These are phyloP conservation scores for Drosophila hydei DNA, from an alignment of 1,140 invertebrate species.

Conservation along the genomic window DNA sequence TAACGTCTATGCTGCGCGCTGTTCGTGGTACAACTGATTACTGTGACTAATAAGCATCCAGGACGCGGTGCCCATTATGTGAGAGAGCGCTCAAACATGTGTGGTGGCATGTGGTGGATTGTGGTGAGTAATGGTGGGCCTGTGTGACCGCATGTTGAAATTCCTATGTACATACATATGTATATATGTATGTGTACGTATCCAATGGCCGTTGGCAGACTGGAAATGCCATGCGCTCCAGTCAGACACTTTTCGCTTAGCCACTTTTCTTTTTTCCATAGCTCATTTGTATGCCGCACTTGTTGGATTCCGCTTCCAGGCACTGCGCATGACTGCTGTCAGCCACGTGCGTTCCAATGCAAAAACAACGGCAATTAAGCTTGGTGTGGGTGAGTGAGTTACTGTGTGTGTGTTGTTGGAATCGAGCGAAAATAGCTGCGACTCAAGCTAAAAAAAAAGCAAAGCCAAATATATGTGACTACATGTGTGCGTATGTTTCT, in stretches of 20 bases:
- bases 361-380: background rate
- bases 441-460: slow-evolving; percentile 14
- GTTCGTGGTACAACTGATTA: slow-evolving; percentile 66
- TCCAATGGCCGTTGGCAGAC: slow-evolving; percentile 2
- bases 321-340: slow-evolving; percentile 58
- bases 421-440: slow-evolving; percentile 19
- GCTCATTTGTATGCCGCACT: slow-evolving; percentile 70
- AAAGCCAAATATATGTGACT: slow-evolving; percentile 13
- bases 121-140: slow-evolving; percentile 21
- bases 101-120: slow-evolving; percentile 23
- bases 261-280: slow-evolving; percentile 10
- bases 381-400: background rate
- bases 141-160: slow-evolving; percentile 22
- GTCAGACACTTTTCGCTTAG: slow-evolving; percentile 18
- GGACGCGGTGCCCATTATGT: slow-evolving; percentile 25
- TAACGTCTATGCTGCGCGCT: slow-evolving; percentile 57
- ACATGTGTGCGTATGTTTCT: background rate
- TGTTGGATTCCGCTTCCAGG: slow-evolving; percentile 67
- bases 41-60: slow-evolving; percentile 47
- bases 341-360: slow-evolving; percentile 50
- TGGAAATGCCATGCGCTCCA: slow-evolving; percentile 31
- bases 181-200: background rate
- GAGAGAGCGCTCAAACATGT: background rate
- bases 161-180: slow-evolving; percentile 32
- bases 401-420: slow-evolving; percentile 13